Conservation (phyloP, 2,797 vertebrate species). For the Danio kyathit region DNA sequence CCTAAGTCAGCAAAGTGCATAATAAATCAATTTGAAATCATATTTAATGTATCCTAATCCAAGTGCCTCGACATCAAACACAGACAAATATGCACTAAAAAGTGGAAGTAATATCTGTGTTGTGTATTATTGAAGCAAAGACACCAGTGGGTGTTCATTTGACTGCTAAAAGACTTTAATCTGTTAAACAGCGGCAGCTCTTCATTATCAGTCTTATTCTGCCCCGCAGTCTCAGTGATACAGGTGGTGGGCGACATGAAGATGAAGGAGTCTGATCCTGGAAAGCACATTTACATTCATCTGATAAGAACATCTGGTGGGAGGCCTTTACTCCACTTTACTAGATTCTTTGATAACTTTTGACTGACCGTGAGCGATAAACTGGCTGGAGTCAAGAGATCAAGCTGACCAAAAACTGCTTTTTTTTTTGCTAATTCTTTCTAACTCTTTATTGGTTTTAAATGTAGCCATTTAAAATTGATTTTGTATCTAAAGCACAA, state of each 20-base stretch:
- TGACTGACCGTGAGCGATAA: conserved; percentile 28
- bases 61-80: not conserved
- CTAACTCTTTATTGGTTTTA: not conserved
- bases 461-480: not conserved
- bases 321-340: not conserved
- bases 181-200: not conserved
- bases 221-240: conserved; percentile 17
- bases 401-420: conserved; percentile 1
- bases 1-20: not conserved
- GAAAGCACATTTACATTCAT: conserved; percentile 20
- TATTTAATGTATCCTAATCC: not conserved
- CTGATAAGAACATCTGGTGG: conserved; percentile 10
- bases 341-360: conserved; percentile 19
- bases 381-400: not conserved
- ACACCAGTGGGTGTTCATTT: not conserved
- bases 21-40: not conserved
- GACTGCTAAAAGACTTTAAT: not conserved
- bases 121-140: not conserved
- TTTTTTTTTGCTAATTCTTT: not conserved
- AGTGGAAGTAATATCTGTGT: not conserved
- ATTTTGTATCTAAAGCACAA: not conserved
- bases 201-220: conserved; percentile 17
- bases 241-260: conserved; percentile 18
- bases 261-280: not conserved
- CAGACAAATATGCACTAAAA: not conserved